Conservation (phyloP, 2,797 vertebrate genomes). For the Cygnus olor region DNA sequence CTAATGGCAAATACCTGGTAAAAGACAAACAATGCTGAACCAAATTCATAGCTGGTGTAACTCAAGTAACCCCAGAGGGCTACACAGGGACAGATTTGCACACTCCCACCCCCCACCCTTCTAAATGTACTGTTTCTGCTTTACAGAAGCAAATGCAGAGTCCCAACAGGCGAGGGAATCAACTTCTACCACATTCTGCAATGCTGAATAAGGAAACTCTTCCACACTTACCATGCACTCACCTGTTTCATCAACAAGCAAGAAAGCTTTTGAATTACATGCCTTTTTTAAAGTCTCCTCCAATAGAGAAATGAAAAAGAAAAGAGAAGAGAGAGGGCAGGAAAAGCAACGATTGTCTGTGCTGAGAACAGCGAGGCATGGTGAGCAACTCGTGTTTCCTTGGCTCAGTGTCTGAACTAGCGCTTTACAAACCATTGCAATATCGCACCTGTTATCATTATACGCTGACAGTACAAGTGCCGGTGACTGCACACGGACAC, state of each 20-base stretch:
- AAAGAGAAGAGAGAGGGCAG: neutral
- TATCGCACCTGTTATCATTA: neutral
- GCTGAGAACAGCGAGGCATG: neutral
- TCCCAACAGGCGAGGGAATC: conserved; percentile 20
- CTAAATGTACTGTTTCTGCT: neutral
- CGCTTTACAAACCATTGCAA: neutral
- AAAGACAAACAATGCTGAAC: neutral
- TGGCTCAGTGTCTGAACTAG: neutral
- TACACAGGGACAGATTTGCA: neutral
- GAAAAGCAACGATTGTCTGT: neutral
- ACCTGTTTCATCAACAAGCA: neutral
- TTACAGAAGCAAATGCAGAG: conserved; percentile 7
- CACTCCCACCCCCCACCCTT: neutral
- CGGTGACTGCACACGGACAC: neutral
- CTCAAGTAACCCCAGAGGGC: conserved; percentile 8
- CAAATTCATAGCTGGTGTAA: neutral
- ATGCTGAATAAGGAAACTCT: conserved; percentile 39
- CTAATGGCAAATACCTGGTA: neutral
- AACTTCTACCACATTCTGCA: conserved; percentile 36
- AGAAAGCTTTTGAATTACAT: neutral
- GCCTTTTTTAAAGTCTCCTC: neutral
- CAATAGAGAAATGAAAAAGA: neutral
- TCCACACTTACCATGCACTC: neutral
- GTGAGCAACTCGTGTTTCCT: neutral
- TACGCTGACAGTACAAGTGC: neutral